Base-by-base conservation (phyloP, 2,113 vertebrate genomes). In the Tursiops truncatus region DNA sequence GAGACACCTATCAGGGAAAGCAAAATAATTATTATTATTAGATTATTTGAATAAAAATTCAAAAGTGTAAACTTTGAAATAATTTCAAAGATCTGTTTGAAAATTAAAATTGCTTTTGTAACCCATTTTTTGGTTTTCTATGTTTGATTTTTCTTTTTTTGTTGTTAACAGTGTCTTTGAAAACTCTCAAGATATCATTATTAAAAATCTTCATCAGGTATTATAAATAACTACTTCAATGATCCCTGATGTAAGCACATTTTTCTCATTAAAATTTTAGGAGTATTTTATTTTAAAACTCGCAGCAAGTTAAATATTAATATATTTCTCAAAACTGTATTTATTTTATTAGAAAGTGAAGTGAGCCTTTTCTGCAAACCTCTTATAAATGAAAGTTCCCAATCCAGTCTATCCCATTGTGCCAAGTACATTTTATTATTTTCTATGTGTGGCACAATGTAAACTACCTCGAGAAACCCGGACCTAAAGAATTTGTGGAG, bases 241-340 rank as follows among this genome's bases (percentile, higher is more conserved):
- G 25, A 33, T 50, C 12, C 60, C 60, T 65, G 26, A 63, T 80
- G 3, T n/a, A 79, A 90, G 25, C 25, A 71, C 6, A 13, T 28
- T 47, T 92, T 94, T 60, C 67, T 76, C 7, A 56, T 68, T 76
- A 33, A 97, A 93, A 65, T n/a, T 82, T 93, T 95, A 50, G 20
- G 13, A 36, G 10, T 53, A 58, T 85, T 84, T 88, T 50, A 91
- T 26, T 93, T 56, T 47, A 79, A 95, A 91, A 60, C 15, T 82
- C 83, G 0, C 15, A 73, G 83, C 17, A 91, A 67, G 67, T 38
- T 68, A 84, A 93, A 38, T 89, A 79, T 79, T 63, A 82, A 76
- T 82, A 36, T 93, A 67, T 80, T 84, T 84, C 41, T 81, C 56
- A 53, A 89, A 89, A 86, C 3, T 38, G 2, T 0, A 70, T 80